Evolutionary conservation across 2,113 vertebrate species (phyloP), one percentile per base, ranked within the genome.

Genomic region (Osmerus eperlanus): DNA sequence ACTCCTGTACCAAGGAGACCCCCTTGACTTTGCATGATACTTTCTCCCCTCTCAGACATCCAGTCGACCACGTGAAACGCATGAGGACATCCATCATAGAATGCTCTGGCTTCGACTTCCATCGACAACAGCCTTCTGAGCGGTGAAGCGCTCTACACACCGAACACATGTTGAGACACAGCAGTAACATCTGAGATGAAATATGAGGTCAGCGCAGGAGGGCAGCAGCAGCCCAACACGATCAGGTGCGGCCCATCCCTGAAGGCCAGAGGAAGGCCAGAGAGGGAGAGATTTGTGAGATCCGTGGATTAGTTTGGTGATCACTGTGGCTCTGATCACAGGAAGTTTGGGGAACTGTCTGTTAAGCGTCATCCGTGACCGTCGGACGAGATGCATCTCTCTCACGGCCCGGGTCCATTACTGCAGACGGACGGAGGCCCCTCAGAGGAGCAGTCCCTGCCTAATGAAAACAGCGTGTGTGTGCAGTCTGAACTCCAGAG

Each of bases 381-480:
- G 70, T 85, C 71, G 72, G 74, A 81, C 55, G 75, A 79, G 84
- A 85, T 73, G 78, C 62, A 53, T 67, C 73, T 80, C 86, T 85
- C 88, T 81, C 87, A 88, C 81, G 84, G 82, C 81, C 80, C 68
- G 61, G 36, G 67, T 71, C 81, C 76, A 81, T 87, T 81, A 86
- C 77, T 75, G 76, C 83, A 82, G 77, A 85, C 59, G 61, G 64
- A 76, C 53, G 76, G 78, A 86, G 83, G 81, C 86, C 84, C 81
- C 83, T 79, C 63, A 19, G 79, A 83, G 83, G 82, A 86, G 82
- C 68, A 21, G 76, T 83, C 87, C 81, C 83, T 85, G 86, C 86
- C 88, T 93, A 93, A 93, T 93, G 89, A 87, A 81, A 92, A 91
- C 89, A 89, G 84, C 83, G 71, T 86, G 86, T 69, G 80, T 90